Evolutionary conservation across 2,797 vertebrate species (phyloP).

Genomic region (Pseudopleuronectes americanus): DNA sequence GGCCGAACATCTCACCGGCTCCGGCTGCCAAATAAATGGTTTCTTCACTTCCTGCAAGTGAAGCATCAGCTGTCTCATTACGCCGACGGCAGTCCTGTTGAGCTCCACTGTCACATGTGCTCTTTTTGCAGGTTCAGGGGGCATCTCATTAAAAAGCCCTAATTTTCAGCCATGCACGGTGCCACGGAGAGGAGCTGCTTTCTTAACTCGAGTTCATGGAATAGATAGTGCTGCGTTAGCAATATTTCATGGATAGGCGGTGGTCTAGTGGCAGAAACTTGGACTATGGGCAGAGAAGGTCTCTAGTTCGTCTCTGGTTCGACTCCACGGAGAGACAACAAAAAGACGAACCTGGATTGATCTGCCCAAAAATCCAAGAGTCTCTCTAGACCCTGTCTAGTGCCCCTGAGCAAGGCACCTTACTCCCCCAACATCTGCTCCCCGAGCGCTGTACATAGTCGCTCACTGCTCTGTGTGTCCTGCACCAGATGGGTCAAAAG

Average conservation of each 20-base stretch:
- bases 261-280: no score
- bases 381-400: no score
- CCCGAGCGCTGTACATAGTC: no score
- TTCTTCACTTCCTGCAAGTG: slow-evolving; percentile 38
- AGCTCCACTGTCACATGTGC: slow-evolving; percentile 47
- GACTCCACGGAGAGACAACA: no score
- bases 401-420: no score
- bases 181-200: slow-evolving; percentile 39
- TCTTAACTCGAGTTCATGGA: slow-evolving; percentile 35
- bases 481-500: no score
- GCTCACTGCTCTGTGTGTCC: no score
- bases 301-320: no score
- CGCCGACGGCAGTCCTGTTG: slow-evolving; percentile 42
- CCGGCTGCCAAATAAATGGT: slow-evolving; percentile 42
- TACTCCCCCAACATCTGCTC: no score
- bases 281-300: no score
- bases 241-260: slow-evolving; percentile 14
- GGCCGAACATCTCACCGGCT: slow-evolving; percentile 25
- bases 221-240: slow-evolving; percentile 28
- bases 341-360: no score
- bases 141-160: slow-evolving; percentile 72
- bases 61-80: slow-evolving; percentile 53
- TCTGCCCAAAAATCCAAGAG: no score
- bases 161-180: slow-evolving; percentile 45
- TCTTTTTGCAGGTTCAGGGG: slow-evolving; percentile 58